phyloP scores from a whole-genome alignment of 2,113 vertebrate species.

The Willisornis vidua region DNA sequence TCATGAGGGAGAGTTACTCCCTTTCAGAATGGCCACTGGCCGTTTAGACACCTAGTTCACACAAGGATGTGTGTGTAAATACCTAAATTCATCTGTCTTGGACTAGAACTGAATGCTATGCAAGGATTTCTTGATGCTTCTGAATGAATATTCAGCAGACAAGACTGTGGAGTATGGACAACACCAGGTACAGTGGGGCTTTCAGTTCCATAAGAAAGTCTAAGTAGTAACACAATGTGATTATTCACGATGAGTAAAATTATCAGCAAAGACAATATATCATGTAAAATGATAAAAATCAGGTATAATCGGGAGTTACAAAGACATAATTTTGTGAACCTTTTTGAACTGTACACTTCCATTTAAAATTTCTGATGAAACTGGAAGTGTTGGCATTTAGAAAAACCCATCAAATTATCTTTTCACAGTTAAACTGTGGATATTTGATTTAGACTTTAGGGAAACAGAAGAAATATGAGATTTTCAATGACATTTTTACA shows the following conservation, averaged over 20 bases:
- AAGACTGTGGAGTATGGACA: neutral
- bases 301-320: neutral
- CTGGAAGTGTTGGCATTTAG: neutral
- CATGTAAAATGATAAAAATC: neutral
- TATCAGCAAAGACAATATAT: neutral
- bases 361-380: neutral
- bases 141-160: neutral
- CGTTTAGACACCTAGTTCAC: neutral
- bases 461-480: conserved; percentile 31
- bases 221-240: neutral
- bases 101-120: neutral
- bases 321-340: neutral
- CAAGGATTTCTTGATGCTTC: neutral
- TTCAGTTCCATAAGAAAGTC: neutral
- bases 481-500: conserved; percentile 45
- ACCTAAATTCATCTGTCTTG: neutral
- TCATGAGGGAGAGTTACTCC: neutral
- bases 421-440: neutral
- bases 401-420: neutral
- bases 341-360: neutral
- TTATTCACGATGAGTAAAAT: neutral
- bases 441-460: conserved; percentile 2
- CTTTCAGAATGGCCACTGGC: neutral
- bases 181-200: neutral
- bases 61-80: neutral